A percentile compares a stretch with the other conserved stretches of the same genome.
Conservation (phyloP, 2,113 vertebrate species). For the Coptodon bakossiorum region DNA sequence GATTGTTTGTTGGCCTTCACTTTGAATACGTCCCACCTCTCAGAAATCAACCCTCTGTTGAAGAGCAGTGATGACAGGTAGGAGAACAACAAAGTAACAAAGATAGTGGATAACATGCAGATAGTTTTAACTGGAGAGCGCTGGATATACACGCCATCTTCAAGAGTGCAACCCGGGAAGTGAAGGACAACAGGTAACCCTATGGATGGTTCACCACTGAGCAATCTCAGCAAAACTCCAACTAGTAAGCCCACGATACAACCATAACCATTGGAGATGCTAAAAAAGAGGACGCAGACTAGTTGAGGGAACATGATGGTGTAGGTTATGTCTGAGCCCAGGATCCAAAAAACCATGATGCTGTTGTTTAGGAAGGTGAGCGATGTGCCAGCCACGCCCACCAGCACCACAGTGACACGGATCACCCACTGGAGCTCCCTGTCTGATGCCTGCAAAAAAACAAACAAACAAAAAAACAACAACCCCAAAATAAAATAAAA, state of each 20-base stretch:
- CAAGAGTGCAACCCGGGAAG: constrained; percentile 53
- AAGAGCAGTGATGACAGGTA: constrained; percentile 59
- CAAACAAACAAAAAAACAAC: too few species aligned
- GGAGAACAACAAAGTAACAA: constrained; percentile 51
- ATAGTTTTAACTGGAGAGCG: constrained; percentile 5
- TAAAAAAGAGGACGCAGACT: constrained; percentile 55
- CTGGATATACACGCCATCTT: constrained; percentile 19
- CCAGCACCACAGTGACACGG: constrained; percentile 62
- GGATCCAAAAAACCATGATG: constrained; percentile 72
- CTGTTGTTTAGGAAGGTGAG: constrained; percentile 67
- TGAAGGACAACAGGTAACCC: constrained; percentile 51
- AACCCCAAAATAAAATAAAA: rapidly evolving
- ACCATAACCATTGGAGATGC: constrained; percentile 66
- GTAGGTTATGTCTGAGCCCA: constrained; percentile 70
- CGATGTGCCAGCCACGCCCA: constrained; percentile 55
- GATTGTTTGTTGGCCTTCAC: background rate
- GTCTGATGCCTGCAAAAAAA: constrained; percentile 63
- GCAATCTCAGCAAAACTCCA: constrained; percentile 53
- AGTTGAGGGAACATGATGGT: constrained; percentile 75
- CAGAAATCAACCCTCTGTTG: constrained; percentile 56
- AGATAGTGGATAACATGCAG: constrained; percentile 11
- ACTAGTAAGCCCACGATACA: background rate
- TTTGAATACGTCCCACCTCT: constrained; percentile 62
- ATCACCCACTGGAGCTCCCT: constrained; percentile 71
- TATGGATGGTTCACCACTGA: constrained; percentile 69